Base-by-base conservation (phyloP, 1,140 invertebrate genomes). In the Orius insidiosus region DNA sequence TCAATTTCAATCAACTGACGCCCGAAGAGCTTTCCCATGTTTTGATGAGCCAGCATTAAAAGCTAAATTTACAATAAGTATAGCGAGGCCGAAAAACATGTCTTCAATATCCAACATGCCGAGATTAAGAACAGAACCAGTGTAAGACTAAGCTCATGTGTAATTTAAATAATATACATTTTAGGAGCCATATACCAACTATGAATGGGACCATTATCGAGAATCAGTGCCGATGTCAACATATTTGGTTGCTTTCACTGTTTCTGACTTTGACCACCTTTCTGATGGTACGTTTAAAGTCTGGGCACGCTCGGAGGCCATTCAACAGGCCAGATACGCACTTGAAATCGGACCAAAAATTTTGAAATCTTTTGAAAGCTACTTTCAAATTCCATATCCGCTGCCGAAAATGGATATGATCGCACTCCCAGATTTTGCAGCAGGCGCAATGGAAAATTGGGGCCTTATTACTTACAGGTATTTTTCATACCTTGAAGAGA, bases 1-100 rank as follows among this genome's bases (percentile, higher is more conserved):
- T 1, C 88, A 94, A 64, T 94, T 95, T 60, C 84, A 94, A 62
- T 76, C 89, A 1, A 89, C 86, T 1, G 82, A 86, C 59, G 89
- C 90, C 0, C 69, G 90, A 30, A 68, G 76, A 52, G 85, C 85
- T 1, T 95, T 95, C 60, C 90, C 90, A 0, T 93, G 87, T 63
- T 92, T 90, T 62, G 90, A 95, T 61, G 90, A 95, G 59, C 90
- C 90, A 0, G 76, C 80, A 0, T 65, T 93, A n/a, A 95, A 94
- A 61, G 85, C 89, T 0, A 74, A 68, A 24, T 96, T 92, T 53
- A 73, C 76, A 46, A 71, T 85, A 45, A 80, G 74, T 53, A 70
- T 95, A 10, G 83, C 79, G 0, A 65, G 83, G 7, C 74, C 74
- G 2, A 62, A 58, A 9, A 75, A 80, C 42, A 77, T 88, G 73